Conservation (phyloP, 2,888 invertebrate species). For the Chrysotoxum bicinctum region DNA sequence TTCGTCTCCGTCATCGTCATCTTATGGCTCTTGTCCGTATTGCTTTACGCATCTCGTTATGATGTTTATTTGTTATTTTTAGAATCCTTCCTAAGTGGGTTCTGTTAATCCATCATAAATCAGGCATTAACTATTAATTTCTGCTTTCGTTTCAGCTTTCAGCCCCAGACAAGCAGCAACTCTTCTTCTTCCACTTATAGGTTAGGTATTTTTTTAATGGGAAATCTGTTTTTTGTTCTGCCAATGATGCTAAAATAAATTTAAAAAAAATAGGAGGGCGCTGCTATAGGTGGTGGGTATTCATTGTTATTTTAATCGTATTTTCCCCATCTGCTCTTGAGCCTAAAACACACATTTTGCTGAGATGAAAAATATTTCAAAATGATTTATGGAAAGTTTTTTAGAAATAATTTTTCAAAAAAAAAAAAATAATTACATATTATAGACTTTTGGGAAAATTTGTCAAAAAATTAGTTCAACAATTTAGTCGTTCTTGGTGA, state of each 20-base stretch:
- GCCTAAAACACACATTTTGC: not conserved
- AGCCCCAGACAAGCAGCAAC: constrained; percentile 3
- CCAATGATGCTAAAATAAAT: constrained; percentile 36
- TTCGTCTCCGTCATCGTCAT: not conserved
- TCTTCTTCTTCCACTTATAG: constrained; percentile 1
- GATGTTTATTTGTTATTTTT: constrained; percentile 71
- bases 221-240: constrained; percentile 19
- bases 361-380: not conserved
- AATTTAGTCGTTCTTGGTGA: not conserved
- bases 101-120: constrained; percentile 72
- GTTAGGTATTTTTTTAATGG: not conserved
- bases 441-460: not conserved
- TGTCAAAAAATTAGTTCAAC: not conserved
- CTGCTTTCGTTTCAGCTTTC: constrained; percentile 39
- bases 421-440: not conserved
- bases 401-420: not conserved
- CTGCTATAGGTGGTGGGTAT: not conserved
- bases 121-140: constrained; percentile 73
- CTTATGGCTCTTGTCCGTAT: not conserved
- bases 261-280: constrained; percentile 25
- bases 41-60: constrained; percentile 47
- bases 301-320: constrained; percentile 16
- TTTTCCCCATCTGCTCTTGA: not conserved
- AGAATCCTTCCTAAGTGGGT: constrained; percentile 61
- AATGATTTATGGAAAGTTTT: not conserved